Evolutionary conservation across 1,140 invertebrate genomes (phyloP).

Genomic region (Coelopa frigida): DNA sequence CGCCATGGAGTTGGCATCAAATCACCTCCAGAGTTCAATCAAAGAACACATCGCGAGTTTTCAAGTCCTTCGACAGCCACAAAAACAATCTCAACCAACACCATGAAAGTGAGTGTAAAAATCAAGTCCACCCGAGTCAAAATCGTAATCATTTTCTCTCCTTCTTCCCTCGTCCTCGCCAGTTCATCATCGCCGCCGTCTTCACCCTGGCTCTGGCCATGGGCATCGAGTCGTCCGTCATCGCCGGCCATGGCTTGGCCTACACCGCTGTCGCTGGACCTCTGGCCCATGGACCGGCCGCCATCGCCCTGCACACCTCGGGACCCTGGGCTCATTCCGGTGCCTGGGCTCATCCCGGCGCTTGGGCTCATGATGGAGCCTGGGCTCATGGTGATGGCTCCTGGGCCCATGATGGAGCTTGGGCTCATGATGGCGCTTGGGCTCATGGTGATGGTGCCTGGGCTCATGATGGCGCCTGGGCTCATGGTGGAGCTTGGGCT

Average conservation of each 20-base stretch:
- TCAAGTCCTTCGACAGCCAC: neutral
- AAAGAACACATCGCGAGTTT: neutral
- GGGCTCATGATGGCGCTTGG: neutral
- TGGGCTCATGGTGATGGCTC: constrained; percentile 18
- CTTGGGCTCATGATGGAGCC: constrained; percentile 5
- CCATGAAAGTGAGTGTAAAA: too few species aligned
- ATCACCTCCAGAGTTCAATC: neutral
- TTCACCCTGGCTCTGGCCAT: constrained; percentile 36
- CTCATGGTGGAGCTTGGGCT: neutral
- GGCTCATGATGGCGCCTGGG: neutral
- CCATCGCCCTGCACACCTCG: constrained; percentile 19
- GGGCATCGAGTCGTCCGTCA: constrained; percentile 36
- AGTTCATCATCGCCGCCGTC: constrained; percentile 33
- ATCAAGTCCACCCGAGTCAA: neutral
- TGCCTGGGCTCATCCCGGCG: constrained; percentile 13
- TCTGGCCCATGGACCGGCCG: neutral
- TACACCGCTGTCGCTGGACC: constrained; percentile 13
- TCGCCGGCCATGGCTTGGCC: constrained; percentile 3
- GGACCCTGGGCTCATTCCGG: constrained; percentile 28
- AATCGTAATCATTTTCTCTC: neutral
- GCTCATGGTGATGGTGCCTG: neutral
- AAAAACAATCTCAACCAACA: neutral
- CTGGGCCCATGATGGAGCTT: neutral
- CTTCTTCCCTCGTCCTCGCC: neutral
- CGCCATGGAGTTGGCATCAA: neutral